A percentile compares a stretch with the other conserved stretches of the same genome.
phyloP scores from a whole-genome alignment of 1,140 invertebrate species.

The Phortica variegata region DNA sequence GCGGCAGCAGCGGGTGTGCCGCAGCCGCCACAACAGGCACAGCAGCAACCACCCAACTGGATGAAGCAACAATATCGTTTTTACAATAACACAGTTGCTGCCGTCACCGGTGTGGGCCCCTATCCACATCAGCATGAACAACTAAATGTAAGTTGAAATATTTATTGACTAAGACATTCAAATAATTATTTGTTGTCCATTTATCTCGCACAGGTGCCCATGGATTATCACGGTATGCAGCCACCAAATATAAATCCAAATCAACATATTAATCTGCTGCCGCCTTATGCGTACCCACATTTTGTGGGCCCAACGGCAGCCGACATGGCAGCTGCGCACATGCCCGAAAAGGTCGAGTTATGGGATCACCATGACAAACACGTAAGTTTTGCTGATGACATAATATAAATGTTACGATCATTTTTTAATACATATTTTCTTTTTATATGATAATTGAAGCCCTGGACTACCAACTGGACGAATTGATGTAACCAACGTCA shows the following conservation, averaged over 20 bases:
- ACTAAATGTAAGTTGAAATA: conserved; percentile 40
- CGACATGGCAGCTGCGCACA: conserved; percentile 35
- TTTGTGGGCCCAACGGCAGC: conserved; percentile 37
- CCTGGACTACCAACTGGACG: conserved; percentile 53
- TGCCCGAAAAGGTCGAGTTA: conserved; percentile 48
- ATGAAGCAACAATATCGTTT: conserved; percentile 29
- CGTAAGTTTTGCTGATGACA: conserved; percentile 30
- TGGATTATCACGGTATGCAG: conserved; percentile 51
- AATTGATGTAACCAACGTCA: conserved; percentile 34
- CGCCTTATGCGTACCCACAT: conserved; percentile 41
- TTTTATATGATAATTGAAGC: conserved; percentile 30
- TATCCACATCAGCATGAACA: conserved; percentile 46
- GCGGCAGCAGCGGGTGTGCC: conserved; percentile 34
- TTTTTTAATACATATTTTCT: background rate
- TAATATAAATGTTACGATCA: background rate
- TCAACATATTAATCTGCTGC: conserved; percentile 47
- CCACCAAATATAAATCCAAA: conserved; percentile 35
- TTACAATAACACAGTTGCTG: conserved; percentile 39
- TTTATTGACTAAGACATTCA: background rate
- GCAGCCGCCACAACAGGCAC: conserved; percentile 32
- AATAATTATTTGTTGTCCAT: background rate
- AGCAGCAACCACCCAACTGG: conserved; percentile 34
- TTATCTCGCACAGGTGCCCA: conserved; percentile 30
- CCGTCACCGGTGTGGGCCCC: conserved; percentile 19
- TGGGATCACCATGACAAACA: conserved; percentile 57